Conservation (phyloP, 2,888 invertebrate genomes). For the Margaritifera margaritifera region DNA sequence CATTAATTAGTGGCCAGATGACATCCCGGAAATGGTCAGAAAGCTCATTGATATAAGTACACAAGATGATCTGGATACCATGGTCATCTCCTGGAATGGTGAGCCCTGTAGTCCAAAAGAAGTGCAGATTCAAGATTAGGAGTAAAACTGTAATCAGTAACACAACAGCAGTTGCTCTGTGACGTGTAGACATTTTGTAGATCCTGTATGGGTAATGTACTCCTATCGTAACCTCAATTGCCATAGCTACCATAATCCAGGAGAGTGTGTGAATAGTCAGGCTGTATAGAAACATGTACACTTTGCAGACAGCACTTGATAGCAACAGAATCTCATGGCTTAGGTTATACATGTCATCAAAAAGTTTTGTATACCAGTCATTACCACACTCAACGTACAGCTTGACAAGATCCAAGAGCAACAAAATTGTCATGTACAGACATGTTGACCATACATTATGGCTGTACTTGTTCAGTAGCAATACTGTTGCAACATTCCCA, state of each 20-base stretch:
- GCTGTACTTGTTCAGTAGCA: constrained; percentile 51
- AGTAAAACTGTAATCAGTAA: constrained; percentile 66
- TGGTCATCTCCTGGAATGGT: constrained; percentile 43
- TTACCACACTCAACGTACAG: constrained; percentile 67
- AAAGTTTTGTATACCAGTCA: constrained; percentile 54
- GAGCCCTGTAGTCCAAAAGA: constrained; percentile 69
- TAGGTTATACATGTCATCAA: constrained; percentile 36
- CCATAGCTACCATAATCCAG: constrained; percentile 66
- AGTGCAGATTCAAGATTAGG: constrained; percentile 68
- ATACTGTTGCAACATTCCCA: constrained; percentile 53
- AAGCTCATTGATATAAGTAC: constrained; percentile 55
- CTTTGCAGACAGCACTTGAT: constrained; percentile 67
- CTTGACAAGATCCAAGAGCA: constrained; percentile 60
- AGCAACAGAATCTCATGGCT: constrained; percentile 51
- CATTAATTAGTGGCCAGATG: constrained; percentile 64
- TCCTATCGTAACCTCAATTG: constrained; percentile 64
- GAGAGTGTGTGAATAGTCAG: constrained; percentile 58
- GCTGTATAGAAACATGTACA: constrained; percentile 63
- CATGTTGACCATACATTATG: constrained; percentile 67
- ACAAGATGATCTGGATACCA: constrained; percentile 23
- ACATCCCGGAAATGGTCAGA: constrained; percentile 55
- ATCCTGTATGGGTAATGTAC: constrained; percentile 55
- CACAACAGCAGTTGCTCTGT: constrained; percentile 62
- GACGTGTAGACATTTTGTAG: constrained; percentile 62
- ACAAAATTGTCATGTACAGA: constrained; percentile 61